Percentiles rank a stretch among this genome's conserved stretches.
phyloP scores from a whole-genome alignment of 2,797 vertebrate species.

The Brachymystax lenok region DNA sequence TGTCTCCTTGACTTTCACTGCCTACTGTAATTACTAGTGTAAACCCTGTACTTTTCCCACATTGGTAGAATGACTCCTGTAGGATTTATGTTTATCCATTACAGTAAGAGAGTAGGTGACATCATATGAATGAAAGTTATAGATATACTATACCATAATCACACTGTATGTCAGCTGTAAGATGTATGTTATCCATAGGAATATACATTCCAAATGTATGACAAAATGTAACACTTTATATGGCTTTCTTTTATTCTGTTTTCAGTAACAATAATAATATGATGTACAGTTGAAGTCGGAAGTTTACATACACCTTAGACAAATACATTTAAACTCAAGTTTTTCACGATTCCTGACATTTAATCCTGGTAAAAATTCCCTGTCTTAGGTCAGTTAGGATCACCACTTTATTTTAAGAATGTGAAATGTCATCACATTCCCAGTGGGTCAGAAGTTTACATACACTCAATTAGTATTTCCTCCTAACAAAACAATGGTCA shows the following conservation, averaged over 20 bases:
- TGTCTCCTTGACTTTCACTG: constrained; percentile 66
- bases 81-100: neutral
- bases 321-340: too few relatives aligned
- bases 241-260: neutral
- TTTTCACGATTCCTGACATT: too few relatives aligned
- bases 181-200: neutral
- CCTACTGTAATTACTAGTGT: constrained; percentile 48
- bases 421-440: too few relatives aligned
- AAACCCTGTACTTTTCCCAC: constrained; percentile 60
- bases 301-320: too few relatives aligned
- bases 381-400: too few relatives aligned
- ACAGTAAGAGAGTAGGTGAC: neutral
- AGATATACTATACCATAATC: neutral
- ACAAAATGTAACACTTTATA: neutral
- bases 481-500: too few relatives aligned
- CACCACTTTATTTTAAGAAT: too few relatives aligned
- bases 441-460: too few relatives aligned
- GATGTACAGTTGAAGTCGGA: neutral
- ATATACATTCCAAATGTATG: neutral
- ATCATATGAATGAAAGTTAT: neutral
- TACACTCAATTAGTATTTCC: too few relatives aligned
- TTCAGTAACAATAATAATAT: neutral
- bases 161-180: neutral
- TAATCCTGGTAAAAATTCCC: too few relatives aligned
- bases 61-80: constrained; percentile 6